phyloP scores from a whole-genome alignment of 2,113 vertebrate genomes.

The Steatornis caripensis region DNA sequence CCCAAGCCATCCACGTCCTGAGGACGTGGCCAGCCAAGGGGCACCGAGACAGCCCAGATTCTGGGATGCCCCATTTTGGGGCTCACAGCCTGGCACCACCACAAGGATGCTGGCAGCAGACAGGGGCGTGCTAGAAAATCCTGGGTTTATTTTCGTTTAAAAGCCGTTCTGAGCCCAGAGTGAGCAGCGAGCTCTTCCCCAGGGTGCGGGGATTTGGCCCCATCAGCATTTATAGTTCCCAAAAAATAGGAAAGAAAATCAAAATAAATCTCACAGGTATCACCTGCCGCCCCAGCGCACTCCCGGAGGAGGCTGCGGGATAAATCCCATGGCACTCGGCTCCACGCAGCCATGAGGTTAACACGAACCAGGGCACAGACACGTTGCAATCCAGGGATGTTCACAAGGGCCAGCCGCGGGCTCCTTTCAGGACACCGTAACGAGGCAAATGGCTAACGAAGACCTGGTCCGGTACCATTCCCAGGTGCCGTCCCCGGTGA shows the following conservation, averaged over 20 bases:
- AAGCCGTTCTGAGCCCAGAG: not conserved
- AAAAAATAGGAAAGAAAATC: not conserved
- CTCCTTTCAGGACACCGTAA: not conserved
- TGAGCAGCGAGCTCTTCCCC: not conserved
- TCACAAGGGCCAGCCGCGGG: not conserved
- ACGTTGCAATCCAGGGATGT: accelerated
- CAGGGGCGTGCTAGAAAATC: not conserved
- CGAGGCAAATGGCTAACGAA: accelerated
- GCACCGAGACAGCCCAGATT: not conserved
- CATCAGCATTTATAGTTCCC: not conserved
- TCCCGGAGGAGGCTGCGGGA: not conserved
- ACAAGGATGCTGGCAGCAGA: not conserved
- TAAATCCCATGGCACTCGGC: accelerated
- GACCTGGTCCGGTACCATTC: not conserved
- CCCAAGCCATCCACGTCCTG: not conserved
- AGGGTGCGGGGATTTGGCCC: not conserved
- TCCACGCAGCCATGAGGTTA: accelerated
- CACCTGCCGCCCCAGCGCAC: accelerated
- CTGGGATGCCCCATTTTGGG: accelerated
- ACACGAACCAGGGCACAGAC: not conserved
- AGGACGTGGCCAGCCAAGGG: accelerated
- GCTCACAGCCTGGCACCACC: accelerated
- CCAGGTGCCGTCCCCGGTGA: not conserved
- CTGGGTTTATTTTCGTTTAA: constrained; percentile 16
- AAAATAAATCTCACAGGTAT: not conserved